phyloP scores from a whole-genome alignment of 2,888 invertebrate genomes.

The Rhogogaster chlorosoma region DNA sequence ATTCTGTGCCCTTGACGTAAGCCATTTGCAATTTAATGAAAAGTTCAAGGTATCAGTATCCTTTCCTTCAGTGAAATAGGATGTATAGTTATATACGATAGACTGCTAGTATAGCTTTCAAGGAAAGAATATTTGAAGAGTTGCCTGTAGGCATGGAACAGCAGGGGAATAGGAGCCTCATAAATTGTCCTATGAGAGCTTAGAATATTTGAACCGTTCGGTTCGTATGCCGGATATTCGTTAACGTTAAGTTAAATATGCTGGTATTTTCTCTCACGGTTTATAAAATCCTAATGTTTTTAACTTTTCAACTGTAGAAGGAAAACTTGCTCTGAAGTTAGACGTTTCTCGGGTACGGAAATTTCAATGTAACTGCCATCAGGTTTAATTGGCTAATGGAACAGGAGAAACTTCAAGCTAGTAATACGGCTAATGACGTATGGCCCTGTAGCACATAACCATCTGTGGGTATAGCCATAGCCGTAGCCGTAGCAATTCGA shows the following conservation, averaged over 20 bases:
- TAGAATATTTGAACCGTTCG: conserved; percentile 16
- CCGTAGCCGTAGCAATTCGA: neutral
- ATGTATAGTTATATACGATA: conserved; percentile 3
- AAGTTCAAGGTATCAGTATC: conserved; percentile 22
- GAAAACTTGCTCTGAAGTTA: conserved; percentile 7
- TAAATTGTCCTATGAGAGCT: conserved; percentile 13
- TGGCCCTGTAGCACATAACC: neutral
- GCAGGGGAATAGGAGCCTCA: conserved; percentile 10
- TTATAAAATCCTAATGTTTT: neutral
- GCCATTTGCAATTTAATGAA: neutral
- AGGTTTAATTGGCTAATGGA: conserved; percentile 37
- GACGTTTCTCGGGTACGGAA: conserved; percentile 7
- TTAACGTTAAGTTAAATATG: neutral
- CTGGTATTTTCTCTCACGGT: neutral
- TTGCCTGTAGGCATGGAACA: neutral
- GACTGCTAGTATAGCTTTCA: conserved; percentile 3
- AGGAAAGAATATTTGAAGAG: conserved; percentile 22
- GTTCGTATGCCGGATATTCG: neutral
- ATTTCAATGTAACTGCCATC: conserved; percentile 20
- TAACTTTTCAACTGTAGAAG: neutral
- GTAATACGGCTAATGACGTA: conserved; percentile 40
- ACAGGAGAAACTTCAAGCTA: conserved; percentile 18
- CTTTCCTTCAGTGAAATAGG: neutral
- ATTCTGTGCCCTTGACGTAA: neutral
- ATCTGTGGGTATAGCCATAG: conserved; percentile 2